phyloP scores from a whole-genome alignment of 2,113 vertebrate genomes.

The Indri indri region DNA sequence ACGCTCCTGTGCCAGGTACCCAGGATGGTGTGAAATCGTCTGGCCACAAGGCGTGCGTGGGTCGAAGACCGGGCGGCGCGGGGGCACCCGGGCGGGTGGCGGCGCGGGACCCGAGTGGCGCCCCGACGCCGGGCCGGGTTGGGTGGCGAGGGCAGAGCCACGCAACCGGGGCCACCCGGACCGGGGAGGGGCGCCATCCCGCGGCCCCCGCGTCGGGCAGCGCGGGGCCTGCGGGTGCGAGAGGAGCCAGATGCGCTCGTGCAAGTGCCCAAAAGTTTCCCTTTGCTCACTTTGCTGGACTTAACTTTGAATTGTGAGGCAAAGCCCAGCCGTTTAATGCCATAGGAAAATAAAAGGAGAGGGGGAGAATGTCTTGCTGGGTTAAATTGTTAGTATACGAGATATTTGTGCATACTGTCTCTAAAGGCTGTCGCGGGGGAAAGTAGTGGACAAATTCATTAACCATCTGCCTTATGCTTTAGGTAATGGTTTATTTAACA shows the following conservation, averaged over 20 bases:
- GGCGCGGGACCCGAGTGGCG: not conserved
- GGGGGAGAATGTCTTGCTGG: not conserved
- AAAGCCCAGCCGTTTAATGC: not conserved
- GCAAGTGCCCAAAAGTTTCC: constrained; percentile 67
- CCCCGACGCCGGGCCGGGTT: not conserved
- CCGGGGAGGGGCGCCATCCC: not conserved
- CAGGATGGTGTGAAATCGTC: not conserved
- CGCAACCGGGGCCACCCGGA: not conserved
- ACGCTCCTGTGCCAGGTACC: constrained; percentile 56
- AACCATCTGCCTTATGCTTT: not conserved
- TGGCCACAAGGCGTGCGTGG: not conserved
- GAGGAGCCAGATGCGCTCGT: not conserved
- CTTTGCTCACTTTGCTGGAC: constrained; percentile 48
- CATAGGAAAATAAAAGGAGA: not conserved
- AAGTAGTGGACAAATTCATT: not conserved
- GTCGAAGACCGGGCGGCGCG: not conserved
- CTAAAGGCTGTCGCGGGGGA: not conserved
- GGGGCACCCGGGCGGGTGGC: not conserved
- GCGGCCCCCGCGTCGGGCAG: not conserved
- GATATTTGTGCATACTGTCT: not conserved
- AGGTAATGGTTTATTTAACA: constrained; percentile 13
- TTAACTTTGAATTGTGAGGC: constrained; percentile 33
- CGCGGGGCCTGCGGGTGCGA: not conserved
- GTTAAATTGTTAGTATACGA: not conserved
- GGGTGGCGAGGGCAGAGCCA: not conserved